Conservation (phyloP, 1,140 invertebrate species). For the Bombus sylvicola region DNA sequence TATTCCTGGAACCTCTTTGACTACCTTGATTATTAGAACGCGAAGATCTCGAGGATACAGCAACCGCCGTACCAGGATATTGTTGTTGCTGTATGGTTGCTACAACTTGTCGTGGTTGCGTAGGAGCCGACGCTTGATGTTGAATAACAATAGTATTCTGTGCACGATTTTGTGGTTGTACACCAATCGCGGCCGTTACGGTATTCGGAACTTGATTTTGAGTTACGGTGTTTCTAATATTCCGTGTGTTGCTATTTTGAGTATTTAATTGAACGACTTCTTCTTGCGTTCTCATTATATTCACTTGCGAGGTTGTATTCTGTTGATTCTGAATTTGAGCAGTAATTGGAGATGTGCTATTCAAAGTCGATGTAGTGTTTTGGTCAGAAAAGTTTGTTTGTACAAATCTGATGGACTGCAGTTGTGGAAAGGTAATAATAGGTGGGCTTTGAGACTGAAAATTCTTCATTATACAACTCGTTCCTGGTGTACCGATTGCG, state of each 20-base stretch:
- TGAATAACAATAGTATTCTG: slow-evolving; percentile 77
- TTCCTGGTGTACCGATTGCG: slow-evolving; percentile 70
- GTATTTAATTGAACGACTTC: slow-evolving; percentile 73
- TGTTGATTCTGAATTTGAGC: slow-evolving; percentile 70
- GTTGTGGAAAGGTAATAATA: slow-evolving; percentile 78
- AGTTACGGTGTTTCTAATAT: slow-evolving; percentile 55
- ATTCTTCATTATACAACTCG: slow-evolving; percentile 77
- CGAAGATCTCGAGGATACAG: slow-evolving; percentile 82
- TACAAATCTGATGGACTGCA: slow-evolving; percentile 80
- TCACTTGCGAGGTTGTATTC: slow-evolving; percentile 69
- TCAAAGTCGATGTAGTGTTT: slow-evolving; percentile 59
- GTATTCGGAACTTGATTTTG: slow-evolving; percentile 64
- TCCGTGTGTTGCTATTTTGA: slow-evolving; percentile 63
- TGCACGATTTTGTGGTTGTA: slow-evolving; percentile 70
- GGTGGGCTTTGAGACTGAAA: slow-evolving; percentile 77
- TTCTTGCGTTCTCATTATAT: slow-evolving; percentile 73
- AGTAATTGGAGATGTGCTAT: slow-evolving; percentile 65
- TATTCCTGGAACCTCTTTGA: slow-evolving; percentile 79
- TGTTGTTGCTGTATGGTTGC: slow-evolving; percentile 72
- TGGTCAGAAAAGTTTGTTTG: slow-evolving; percentile 80
- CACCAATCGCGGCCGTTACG: slow-evolving; percentile 60
- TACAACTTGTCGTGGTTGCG: slow-evolving; percentile 77
- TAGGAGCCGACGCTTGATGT: slow-evolving; percentile 67
- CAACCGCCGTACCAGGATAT: slow-evolving; percentile 75
- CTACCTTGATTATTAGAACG: slow-evolving; percentile 80